Percentiles rank a stretch among this genome's conserved stretches.
These are phyloP conservation scores for Cataglyphis altisquamis DNA, from an alignment of 2,888 invertebrate genomes.

Conservation along the genomic window DNA sequence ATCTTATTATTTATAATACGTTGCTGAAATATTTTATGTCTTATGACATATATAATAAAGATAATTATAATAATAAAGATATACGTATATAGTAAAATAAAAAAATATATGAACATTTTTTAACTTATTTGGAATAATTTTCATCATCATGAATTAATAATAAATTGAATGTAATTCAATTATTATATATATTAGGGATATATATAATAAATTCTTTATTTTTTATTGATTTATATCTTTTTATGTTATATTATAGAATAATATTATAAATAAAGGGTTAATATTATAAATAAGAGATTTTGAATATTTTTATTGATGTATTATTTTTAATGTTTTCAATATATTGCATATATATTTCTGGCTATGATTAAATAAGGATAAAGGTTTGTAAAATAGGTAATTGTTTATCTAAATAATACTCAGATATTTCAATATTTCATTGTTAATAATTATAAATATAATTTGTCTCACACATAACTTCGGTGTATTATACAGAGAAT, in stretches of 20 bases:
- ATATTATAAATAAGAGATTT: slow-evolving; percentile 7
- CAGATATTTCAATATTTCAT: slow-evolving; percentile 66
- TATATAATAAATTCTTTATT: neutral
- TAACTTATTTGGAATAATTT: neutral
- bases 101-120: neutral
- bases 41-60: too few relatives aligned
- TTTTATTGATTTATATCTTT: neutral
- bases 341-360: neutral
- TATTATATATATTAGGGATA: neutral
- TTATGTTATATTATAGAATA: neutral
- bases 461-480: slow-evolving; percentile 80
- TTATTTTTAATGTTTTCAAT: neutral
- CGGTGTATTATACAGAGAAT: slow-evolving; percentile 81
- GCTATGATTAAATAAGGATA: neutral
- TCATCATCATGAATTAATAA: neutral
- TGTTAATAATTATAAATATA: slow-evolving; percentile 83
- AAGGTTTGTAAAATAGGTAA: neutral
- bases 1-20: too few relatives aligned
- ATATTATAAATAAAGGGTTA: neutral
- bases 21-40: too few relatives aligned
- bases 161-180: neutral
- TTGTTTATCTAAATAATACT: slow-evolving; percentile 51
- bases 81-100: neutral
- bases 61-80: too few relatives aligned
- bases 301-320: neutral